Percentiles rank a stretch among this genome's conserved stretches.
phyloP scores from a whole-genome alignment of 1,140 invertebrate genomes.

The Pectinophora gossypiella region DNA sequence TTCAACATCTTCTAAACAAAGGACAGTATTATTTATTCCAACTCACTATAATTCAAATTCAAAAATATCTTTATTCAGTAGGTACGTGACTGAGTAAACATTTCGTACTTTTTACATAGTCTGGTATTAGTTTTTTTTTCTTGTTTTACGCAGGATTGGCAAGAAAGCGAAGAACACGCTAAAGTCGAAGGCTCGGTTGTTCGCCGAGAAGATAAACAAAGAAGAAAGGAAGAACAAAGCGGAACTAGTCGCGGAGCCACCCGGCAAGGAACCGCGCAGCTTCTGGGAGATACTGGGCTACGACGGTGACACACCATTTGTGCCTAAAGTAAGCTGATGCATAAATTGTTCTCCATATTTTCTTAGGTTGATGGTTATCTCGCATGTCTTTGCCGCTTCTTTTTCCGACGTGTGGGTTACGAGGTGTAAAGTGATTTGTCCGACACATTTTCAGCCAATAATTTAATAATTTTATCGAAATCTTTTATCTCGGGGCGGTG shows the following conservation, averaged over 20 bases:
- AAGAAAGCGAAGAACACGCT: conserved; percentile 95
- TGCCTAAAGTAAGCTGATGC: conserved; percentile 41
- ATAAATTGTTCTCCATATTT: too few species aligned
- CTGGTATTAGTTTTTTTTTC: background rate
- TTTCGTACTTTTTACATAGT: background rate
- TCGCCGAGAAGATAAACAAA: conserved; percentile 99
- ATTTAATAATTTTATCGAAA: too few species aligned
- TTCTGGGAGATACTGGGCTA: conserved; percentile 89
- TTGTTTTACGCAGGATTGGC: conserved; percentile 75
- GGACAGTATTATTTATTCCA: background rate
- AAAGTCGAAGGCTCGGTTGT: conserved; percentile 94
- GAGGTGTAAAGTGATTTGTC: too few species aligned
- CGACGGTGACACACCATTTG: conserved; percentile 55
- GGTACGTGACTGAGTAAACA: too few species aligned
- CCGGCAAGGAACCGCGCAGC: conserved; percentile 87
- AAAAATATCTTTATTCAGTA: too few species aligned
- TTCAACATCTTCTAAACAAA: too few species aligned
- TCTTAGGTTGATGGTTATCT: too few species aligned
- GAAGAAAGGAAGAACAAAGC: conserved; percentile 97
- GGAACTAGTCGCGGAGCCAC: conserved; percentile 90
- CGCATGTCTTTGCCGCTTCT: too few species aligned
- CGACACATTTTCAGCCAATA: too few species aligned
- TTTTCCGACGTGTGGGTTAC: too few species aligned
- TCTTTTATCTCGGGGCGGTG: too few species aligned
- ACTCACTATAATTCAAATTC: too few species aligned